Conservation (phyloP, 2,888 invertebrate species). For the Formica aserva region DNA sequence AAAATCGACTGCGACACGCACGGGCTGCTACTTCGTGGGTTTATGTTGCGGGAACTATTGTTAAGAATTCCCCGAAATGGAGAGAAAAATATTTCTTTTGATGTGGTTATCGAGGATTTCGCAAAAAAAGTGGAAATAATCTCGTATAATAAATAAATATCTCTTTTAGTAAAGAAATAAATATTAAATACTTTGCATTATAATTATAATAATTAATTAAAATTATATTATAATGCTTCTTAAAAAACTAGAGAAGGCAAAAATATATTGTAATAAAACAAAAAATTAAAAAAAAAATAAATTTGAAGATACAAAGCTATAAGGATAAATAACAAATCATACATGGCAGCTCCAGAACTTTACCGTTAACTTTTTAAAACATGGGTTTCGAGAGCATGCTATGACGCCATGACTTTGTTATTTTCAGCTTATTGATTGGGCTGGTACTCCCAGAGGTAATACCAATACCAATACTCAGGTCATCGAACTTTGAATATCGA, state of each 20-base stretch:
- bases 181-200: conserved; percentile 15
- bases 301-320: not conserved
- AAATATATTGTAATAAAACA: not conserved
- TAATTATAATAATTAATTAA: not conserved
- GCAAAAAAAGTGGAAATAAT: not conserved
- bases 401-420: conserved; percentile 55
- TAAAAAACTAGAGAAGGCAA: not conserved
- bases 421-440: conserved; percentile 72
- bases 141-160: not conserved
- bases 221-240: not conserved
- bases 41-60: conserved; percentile 47
- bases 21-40: conserved; percentile 39
- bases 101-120: conserved; percentile 18
- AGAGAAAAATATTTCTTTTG: conserved; percentile 1
- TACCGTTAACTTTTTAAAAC: conserved; percentile 9
- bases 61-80: conserved; percentile 34
- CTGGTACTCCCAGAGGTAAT: conserved; percentile 69
- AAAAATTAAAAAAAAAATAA: not conserved
- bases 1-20: conserved; percentile 56
- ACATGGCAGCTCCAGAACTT: not conserved
- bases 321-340: not conserved
- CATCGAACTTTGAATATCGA: conserved; percentile 71
- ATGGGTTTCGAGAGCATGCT: conserved; percentile 2
- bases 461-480: conserved; percentile 61
- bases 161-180: not conserved